Evolutionary conservation across 2,797 vertebrate genomes (phyloP).

Genomic region (Sciurus carolinensis): DNA sequence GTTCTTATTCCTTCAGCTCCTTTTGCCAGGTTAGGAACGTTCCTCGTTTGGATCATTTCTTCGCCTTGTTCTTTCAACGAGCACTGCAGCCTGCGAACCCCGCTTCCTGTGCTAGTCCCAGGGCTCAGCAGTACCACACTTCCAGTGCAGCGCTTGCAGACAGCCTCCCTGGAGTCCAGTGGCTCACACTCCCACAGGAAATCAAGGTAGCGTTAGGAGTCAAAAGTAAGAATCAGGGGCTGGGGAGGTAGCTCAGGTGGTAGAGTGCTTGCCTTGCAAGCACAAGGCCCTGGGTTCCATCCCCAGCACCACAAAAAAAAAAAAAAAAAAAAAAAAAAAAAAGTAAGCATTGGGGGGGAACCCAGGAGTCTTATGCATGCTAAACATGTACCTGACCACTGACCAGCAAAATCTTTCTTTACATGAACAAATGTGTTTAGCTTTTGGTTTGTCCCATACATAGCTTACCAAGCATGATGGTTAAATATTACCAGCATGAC

Average conservation of each 20-base stretch:
- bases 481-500: not conserved
- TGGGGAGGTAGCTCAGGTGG: too few species aligned
- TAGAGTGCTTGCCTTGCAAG: too few species aligned
- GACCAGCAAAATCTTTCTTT: not conserved
- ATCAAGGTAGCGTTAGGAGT: slow-evolving; percentile 91
- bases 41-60: slow-evolving; percentile 96
- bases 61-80: slow-evolving; percentile 97
- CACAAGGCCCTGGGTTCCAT: too few species aligned
- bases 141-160: slow-evolving; percentile 92
- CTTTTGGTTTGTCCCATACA: not conserved
- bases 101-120: slow-evolving; percentile 78
- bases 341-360: not conserved
- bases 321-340: too few species aligned
- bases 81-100: slow-evolving; percentile 92
- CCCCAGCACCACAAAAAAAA: too few species aligned
- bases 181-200: slow-evolving; percentile 94
- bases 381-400: not conserved
- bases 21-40: slow-evolving; percentile 93
- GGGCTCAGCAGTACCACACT: slow-evolving; percentile 84
- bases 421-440: not conserved
- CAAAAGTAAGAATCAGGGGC: not conserved
- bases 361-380: not conserved
- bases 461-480: not conserved
- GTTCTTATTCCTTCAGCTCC: slow-evolving; percentile 91
- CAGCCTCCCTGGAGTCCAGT: slow-evolving; percentile 94